Base-by-base conservation (phyloP, 2,113 vertebrate species). In the Reinhardtius hippoglossoides region DNA sequence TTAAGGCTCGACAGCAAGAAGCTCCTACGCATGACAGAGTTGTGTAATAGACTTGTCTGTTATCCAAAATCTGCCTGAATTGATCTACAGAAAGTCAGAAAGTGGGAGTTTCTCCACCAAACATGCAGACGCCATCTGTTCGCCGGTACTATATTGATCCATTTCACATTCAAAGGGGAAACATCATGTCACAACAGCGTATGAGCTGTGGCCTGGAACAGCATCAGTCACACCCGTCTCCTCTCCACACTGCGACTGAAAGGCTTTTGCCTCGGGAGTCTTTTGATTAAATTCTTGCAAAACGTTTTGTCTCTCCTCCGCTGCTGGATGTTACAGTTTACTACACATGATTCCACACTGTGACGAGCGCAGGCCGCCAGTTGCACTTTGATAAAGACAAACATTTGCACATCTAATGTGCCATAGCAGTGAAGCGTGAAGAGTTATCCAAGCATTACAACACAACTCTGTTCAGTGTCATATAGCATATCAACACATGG, bases 131-230 rank as follows among this genome's bases (percentile, higher is more conserved):
- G 2, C 24, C 76, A 79, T 81, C 35, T 85, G 83, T 78, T 42
- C 23, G 27, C 40, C 72, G 56, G 58, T 75, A 57, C 56, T 54
- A 60, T 67, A 67, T 48, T 42, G 67, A 73, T 82, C 15, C 35
- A 13, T 15, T 69, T 55, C 24, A 70, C 16, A 21, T 81, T 71
- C 3, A 70, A 67, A 78, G 68, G 24, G 48, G 71, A 68, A 72
- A 78, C 62, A 78, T 67, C 27, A 12, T 58, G 75, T 84, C 64
- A 31, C 23, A 26, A 2, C 61, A 5, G 20, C 23, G 56, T 3
- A 23, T 76, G 58, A 88, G 71, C 57, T 81, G 44, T 35, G 9
- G 54, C 52, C 81, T 84, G 83, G 85, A 88, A 73, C 52, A 55
- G 40, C 18, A 76, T 86, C 81, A 82, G 26, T 84, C 83, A 62